These are phyloP conservation scores for Rhynchonema sp. DNA, from an alignment of 2,888 invertebrate species.

Conservation along the genomic window DNA sequence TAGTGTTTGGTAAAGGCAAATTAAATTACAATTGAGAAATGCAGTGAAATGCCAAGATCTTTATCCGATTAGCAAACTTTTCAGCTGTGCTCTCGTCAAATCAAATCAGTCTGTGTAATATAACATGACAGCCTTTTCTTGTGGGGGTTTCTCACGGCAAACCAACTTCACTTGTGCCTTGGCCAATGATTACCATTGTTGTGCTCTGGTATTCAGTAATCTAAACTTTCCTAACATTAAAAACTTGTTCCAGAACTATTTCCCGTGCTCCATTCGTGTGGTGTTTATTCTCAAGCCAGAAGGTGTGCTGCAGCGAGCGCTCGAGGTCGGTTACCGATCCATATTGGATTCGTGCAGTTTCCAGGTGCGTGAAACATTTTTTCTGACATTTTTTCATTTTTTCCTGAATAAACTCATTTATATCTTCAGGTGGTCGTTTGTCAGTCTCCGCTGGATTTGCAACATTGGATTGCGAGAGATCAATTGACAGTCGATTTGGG, in stretches of 20 bases:
- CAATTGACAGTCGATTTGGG: constrained; percentile 63
- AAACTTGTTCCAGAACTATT: constrained; percentile 56
- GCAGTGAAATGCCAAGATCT: too few species aligned
- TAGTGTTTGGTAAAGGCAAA: too few species aligned
- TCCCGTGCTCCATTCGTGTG: constrained; percentile 74
- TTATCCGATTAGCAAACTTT: too few species aligned
- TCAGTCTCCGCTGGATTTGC: constrained; percentile 61
- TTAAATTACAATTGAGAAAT: too few species aligned
- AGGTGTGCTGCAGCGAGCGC: constrained; percentile 81
- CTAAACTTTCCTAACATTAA: too few species aligned
- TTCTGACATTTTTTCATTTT: background rate
- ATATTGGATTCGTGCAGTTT: constrained; percentile 81
- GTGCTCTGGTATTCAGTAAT: too few species aligned
- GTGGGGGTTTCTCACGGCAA: too few species aligned
- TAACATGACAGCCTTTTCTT: too few species aligned
- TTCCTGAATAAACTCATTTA: background rate
- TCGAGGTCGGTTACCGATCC: constrained; percentile 60
- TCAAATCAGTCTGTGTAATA: too few species aligned
- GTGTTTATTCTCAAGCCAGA: constrained; percentile 81
- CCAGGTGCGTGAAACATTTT: constrained; percentile 40
- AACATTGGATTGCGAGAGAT: constrained; percentile 58
- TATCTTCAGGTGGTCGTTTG: constrained; percentile 48
- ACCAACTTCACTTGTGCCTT: too few species aligned
- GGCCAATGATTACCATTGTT: too few species aligned
- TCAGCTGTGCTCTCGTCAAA: too few species aligned